Evolutionary conservation across 1,140 invertebrate genomes (phyloP).

Genomic region (Paralvinella palmiformis): DNA sequence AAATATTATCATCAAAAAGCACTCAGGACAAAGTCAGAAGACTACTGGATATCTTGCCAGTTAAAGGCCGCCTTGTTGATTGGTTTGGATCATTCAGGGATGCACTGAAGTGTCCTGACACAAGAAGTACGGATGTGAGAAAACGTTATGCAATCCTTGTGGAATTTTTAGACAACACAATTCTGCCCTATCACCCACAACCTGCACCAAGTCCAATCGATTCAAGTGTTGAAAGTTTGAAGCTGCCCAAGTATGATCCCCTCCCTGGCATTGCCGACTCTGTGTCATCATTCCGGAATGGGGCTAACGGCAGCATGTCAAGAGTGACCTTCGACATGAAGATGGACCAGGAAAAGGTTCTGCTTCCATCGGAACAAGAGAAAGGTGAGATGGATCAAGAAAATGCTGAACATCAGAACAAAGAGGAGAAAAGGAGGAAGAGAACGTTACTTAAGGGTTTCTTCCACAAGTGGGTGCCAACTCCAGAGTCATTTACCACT

Average conservation of each 20-base stretch:
- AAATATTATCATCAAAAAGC: constrained; percentile 32
- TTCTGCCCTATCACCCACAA: constrained; percentile 30
- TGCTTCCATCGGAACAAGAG: too few species aligned
- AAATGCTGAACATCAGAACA: neutral
- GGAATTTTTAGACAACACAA: constrained; percentile 45
- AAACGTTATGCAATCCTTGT: constrained; percentile 40
- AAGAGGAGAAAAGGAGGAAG: neutral
- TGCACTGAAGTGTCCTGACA: constrained; percentile 7
- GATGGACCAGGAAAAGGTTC: neutral
- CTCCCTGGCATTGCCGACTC: constrained; percentile 29
- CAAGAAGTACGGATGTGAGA: constrained; percentile 22
- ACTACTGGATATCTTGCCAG: constrained; percentile 38
- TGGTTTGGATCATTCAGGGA: constrained; percentile 36
- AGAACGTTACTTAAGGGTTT: constrained; percentile 32
- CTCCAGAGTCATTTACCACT: constrained; percentile 21
- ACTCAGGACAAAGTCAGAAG: constrained; percentile 36
- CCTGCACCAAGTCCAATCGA: constrained; percentile 16
- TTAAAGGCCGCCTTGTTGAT: constrained; percentile 31
- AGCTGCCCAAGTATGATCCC: constrained; percentile 29
- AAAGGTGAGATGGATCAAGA: too few species aligned
- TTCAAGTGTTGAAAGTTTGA: constrained; percentile 1
- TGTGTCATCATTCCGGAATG: neutral
- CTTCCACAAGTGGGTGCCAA: constrained; percentile 40
- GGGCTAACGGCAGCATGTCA: neutral
- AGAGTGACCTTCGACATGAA: too few species aligned